Base-by-base conservation (phyloP, 2,888 invertebrate species). In the Pterostichus madidus region DNA sequence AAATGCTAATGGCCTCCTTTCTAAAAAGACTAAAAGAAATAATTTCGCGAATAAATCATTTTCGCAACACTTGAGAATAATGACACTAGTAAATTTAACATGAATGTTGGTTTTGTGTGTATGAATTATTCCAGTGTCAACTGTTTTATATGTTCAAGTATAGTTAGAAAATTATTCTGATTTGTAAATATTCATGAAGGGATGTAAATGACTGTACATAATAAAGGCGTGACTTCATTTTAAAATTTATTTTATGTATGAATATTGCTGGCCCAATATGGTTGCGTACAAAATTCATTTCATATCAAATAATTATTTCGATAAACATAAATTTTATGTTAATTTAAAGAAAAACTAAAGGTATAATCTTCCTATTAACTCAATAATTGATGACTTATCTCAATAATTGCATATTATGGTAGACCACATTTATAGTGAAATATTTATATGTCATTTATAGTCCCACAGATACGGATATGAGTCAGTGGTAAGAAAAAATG, bases 181-280 rank as follows among this genome's bases (percentile, higher is more conserved):
- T 64, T 64, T 64, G 64, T 64, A 64, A 64, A 64, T 64, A 64
- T 64, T 64, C 64, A 64, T 64, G 64, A 64, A 64, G 64, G 64
- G 64, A 64, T 64, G 68, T 71, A 71, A 71, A 71, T 71, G 68
- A 71, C 44, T 71, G 39, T 44, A 71, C 68, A 71, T 71, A 44
- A 71, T 71, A 71, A 71, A 44, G 68, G 68, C 68, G 68, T 71
- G 15, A 71, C 68, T 44, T 39, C 44, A 39, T 39, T 31, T 64
- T 64, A 4, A 64, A 64, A 64, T 71, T 71, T 71, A 71, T 71
- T 71, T 71, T 71, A 71, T 71, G 68, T 71, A 64, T 64, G 64
- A 32, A 64, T 64, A 35, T 13, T 5, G 64, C 11, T 35, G 35
- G 64, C 10, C 64, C 24, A 35, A 64, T 64, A 64, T 64, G 64